Base-by-base conservation (phyloP, 2,113 vertebrate genomes). In the Myanophis thanlyinensis region DNA sequence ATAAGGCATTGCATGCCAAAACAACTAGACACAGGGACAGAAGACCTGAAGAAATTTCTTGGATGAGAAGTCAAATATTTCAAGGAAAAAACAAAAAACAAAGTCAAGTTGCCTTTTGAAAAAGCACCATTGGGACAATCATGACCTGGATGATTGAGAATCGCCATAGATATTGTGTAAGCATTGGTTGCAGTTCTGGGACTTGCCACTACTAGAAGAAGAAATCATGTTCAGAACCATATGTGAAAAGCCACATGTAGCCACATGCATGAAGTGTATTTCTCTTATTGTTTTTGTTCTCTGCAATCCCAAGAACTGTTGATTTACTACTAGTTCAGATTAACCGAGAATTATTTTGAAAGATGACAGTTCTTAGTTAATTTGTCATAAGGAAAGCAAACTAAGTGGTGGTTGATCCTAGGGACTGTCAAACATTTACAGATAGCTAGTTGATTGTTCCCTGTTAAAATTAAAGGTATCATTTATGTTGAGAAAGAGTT, bases 331-430 rank as follows among this genome's bases (percentile, higher is more conserved):
- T 51, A 95, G 93, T 90, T 27, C 84, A 7, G 0, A 89, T 85
- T 94, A 0, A 47, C 87, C 47, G 59, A 92, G 91, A 90, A 89
- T 92, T 91, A 90, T 93, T 94, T 92, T 51, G 88, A 88, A 95
- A 95, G 80, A 44, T 84, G 22, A 62, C 0, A 2, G n/a, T 1
- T 89, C 93, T 94, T 91, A 93, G 30, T 23, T 56, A 3, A 40
- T 92, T 93, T 90, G 87, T 80, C 8, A 89, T 5, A 7, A 25
- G 5, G 8, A 48, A 67, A 87, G 59, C n/a, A 35, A 49, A 91
- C 35, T 15, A 12, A 91, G 91, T 2, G 86, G 73, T 2, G 53
- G 94, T 90, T 95, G 93, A 92, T 54, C 48, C 1, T 91, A 47
- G 73, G 47, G 93, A 94, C 27, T 87, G 10, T 87, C 12, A 92